Conservation (phyloP, 2,797 vertebrate genomes). For the Atherinosoma microstoma region DNA sequence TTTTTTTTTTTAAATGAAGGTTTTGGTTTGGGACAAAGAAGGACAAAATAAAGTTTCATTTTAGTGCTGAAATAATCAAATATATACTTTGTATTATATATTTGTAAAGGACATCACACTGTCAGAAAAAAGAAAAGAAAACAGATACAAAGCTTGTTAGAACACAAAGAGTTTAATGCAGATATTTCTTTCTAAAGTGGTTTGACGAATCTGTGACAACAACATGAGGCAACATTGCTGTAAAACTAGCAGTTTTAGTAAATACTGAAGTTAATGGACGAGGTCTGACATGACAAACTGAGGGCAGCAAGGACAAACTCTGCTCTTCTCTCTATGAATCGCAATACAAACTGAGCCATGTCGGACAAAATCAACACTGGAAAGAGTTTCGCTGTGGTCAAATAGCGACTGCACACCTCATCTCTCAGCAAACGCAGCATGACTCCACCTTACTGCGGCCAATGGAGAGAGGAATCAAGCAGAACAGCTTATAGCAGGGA, state of each 20-base stretch:
- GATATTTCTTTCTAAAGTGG: constrained; percentile 24
- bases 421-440: constrained; percentile 60
- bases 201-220: constrained; percentile 48
- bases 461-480: constrained; percentile 18
- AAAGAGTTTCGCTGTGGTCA: constrained; percentile 39
- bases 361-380: constrained; percentile 53
- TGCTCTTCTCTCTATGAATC: constrained; percentile 13
- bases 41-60: not conserved
- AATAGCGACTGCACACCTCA: constrained; percentile 61
- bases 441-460: constrained; percentile 34
- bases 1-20: not conserved
- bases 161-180: constrained; percentile 42
- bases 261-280: constrained; percentile 26
- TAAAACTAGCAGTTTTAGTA: constrained; percentile 51
- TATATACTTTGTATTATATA: fast-evolving
- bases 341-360: constrained; percentile 49
- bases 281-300: not conserved
- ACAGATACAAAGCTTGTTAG: not conserved
- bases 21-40: constrained; percentile 17
- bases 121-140: not conserved
- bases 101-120: not conserved
- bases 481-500: constrained; percentile 42
- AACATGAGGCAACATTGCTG: constrained; percentile 25
- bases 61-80: not conserved
- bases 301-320: constrained; percentile 33